Evolutionary conservation across 2,888 invertebrate genomes (phyloP).

Genomic region (Andrena bucephala): DNA sequence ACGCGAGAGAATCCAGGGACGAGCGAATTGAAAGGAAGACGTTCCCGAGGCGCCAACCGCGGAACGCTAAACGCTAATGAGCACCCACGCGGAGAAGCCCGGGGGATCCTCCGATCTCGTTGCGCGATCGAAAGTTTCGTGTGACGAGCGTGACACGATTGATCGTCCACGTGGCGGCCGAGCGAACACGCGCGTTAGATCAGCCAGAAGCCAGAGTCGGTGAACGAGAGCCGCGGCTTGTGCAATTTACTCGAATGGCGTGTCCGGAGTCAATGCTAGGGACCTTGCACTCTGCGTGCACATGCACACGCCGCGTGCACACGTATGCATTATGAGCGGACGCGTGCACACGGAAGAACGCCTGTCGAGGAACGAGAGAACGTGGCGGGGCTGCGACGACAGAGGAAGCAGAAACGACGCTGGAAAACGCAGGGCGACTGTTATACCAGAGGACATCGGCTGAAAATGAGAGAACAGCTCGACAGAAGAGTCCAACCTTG

Average conservation of each 20-base stretch:
- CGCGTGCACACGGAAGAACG: slow-evolving; percentile 9
- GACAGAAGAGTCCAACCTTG: too few species aligned
- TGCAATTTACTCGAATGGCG: slow-evolving; percentile 69
- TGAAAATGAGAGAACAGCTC: background rate
- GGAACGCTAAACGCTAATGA: too few species aligned
- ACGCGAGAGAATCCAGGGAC: too few species aligned
- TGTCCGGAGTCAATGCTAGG: slow-evolving; percentile 71
- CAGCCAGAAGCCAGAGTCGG: slow-evolving; percentile 44
- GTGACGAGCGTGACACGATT: background rate
- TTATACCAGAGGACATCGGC: too few species aligned
- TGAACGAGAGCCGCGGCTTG: slow-evolving; percentile 61
- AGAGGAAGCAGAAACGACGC: background rate
- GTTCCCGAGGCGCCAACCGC: too few species aligned
- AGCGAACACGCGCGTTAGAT: background rate
- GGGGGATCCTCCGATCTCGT: too few species aligned
- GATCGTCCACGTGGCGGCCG: background rate
- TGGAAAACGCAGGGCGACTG: too few species aligned
- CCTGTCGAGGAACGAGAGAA: background rate
- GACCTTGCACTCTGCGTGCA: slow-evolving; percentile 68
- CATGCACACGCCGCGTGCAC: slow-evolving; percentile 24
- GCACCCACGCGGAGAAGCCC: too few species aligned
- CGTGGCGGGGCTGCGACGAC: background rate
- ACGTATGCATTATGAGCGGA: slow-evolving; percentile 17
- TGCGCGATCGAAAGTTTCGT: too few species aligned
- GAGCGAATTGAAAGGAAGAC: too few species aligned